A percentile compares a stretch with the other conserved stretches of the same genome.
Conservation (phyloP, 2,113 vertebrate species). For the Galeopterus variegatus region DNA sequence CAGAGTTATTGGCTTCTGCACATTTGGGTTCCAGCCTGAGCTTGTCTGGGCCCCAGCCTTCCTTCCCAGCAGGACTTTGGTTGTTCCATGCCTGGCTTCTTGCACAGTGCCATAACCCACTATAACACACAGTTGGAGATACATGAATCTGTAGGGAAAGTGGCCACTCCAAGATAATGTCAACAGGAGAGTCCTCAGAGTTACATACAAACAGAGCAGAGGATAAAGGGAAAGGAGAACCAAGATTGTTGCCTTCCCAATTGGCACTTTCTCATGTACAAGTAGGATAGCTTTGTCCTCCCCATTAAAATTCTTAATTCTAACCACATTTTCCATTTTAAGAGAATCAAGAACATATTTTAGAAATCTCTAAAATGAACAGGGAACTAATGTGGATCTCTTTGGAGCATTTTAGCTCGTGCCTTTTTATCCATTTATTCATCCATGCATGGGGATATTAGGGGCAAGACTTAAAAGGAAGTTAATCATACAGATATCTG, state of each 20-base stretch:
- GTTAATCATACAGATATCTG: not conserved
- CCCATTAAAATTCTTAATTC: not conserved
- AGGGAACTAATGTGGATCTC: not conserved
- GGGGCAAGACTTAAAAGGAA: slow-evolving; percentile 22
- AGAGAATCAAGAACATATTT: slow-evolving; percentile 19
- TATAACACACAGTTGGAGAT: not conserved
- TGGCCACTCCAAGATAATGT: not conserved
- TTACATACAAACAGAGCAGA: not conserved
- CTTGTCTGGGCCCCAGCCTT: not conserved
- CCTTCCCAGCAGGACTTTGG: not conserved
- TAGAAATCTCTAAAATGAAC: slow-evolving; percentile 5
- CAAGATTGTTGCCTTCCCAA: not conserved
- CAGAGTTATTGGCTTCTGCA: slow-evolving; percentile 40
- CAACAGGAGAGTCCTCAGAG: not conserved
- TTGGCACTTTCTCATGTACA: not conserved
- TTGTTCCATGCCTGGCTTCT: not conserved
- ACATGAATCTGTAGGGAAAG: not conserved
- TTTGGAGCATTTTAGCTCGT: not conserved
- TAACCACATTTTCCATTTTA: not conserved
- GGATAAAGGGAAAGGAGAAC: not conserved
- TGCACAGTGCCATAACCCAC: not conserved
- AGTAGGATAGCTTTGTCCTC: not conserved
- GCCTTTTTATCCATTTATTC: slow-evolving; percentile 2
- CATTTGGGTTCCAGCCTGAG: not conserved
- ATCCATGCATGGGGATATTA: not conserved